Conservation (phyloP, 2,113 vertebrate genomes). For the Maccullochella peelii region DNA sequence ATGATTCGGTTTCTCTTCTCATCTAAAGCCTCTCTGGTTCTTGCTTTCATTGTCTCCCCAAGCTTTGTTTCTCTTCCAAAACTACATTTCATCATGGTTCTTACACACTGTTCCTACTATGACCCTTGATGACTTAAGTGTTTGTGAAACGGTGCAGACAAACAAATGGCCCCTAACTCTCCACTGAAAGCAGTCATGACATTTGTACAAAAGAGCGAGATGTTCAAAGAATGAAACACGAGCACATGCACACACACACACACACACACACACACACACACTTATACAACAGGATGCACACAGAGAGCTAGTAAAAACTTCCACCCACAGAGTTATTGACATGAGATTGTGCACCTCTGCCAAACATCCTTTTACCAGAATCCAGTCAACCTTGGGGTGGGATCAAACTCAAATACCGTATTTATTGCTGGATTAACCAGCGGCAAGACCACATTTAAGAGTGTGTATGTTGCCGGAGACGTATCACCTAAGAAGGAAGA, state of each 20-base stretch:
- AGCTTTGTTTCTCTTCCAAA: conserved; percentile 28
- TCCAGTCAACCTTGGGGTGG: conserved; percentile 49
- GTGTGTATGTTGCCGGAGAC: conserved; percentile 27
- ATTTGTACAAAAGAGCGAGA: conserved; percentile 31
- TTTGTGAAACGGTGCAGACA: conserved; percentile 41
- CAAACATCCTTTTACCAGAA: conserved; percentile 79
- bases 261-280: conserved; percentile 10
- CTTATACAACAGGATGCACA: conserved; percentile 53
- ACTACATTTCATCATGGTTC: conserved; percentile 22
- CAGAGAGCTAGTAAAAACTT: conserved; percentile 66
- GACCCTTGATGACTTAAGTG: conserved; percentile 33
- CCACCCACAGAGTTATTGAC: conserved; percentile 67
- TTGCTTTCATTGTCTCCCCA: conserved; percentile 5
- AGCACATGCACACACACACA: conserved; percentile 7
- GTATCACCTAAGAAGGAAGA: conserved; percentile 74
- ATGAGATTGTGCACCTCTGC: conserved; percentile 57
- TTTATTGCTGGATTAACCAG: conserved; percentile 58
- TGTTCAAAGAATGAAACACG: conserved; percentile 24
- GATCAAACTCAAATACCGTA: conserved; percentile 49
- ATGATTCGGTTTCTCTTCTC: conserved; percentile 5
- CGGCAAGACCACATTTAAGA: conserved; percentile 51
- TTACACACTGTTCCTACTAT: conserved; percentile 5
- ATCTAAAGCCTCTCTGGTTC: not conserved
- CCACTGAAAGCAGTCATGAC: conserved; percentile 9
- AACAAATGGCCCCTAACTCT: conserved; percentile 45